These are phyloP conservation scores for Thereuonema tuberculata DNA, from an alignment of 1,140 invertebrate genomes.

Conservation along the genomic window DNA sequence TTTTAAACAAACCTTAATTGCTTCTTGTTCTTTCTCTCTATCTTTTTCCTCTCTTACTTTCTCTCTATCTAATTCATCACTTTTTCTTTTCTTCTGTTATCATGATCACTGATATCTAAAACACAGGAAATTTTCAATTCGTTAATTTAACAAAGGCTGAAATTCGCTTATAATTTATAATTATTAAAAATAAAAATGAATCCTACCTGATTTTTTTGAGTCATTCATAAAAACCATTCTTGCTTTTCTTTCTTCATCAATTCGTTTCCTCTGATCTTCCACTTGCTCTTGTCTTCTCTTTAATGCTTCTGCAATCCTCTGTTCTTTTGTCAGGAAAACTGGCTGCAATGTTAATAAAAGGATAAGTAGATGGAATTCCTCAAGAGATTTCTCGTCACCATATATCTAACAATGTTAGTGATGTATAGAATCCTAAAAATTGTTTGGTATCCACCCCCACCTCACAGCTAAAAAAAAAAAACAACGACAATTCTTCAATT, in stretches of 20 bases:
- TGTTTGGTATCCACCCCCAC: too few relatives aligned
- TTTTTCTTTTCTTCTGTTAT: constrained; percentile 30
- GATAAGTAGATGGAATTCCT: too few relatives aligned
- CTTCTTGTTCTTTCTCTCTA: constrained; percentile 80
- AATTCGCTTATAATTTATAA: too few relatives aligned
- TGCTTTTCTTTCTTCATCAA: constrained; percentile 4
- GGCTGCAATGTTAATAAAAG: constrained; percentile 41
- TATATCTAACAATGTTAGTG: too few relatives aligned
- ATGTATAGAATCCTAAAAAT: too few relatives aligned
- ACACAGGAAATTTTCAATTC: not conserved
- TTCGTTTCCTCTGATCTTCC: not conserved
- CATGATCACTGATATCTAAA: not conserved
- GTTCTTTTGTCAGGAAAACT: constrained; percentile 93
- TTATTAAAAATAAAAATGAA: not conserved
- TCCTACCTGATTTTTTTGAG: not conserved
- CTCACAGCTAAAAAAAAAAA: too few relatives aligned
- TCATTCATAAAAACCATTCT: not conserved
- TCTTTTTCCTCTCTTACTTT: constrained; percentile 45
- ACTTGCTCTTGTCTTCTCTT: constrained; percentile 72
- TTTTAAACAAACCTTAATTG: constrained; percentile 52
- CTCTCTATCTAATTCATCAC: constrained; percentile 27
- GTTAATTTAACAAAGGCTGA: not conserved
- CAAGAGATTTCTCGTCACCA: too few relatives aligned
- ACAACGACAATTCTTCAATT: too few relatives aligned
- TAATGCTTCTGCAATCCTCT: constrained; percentile 75